Evolutionary conservation across 1,140 invertebrate species (phyloP).

Genomic region (Melitaea cinxia): DNA sequence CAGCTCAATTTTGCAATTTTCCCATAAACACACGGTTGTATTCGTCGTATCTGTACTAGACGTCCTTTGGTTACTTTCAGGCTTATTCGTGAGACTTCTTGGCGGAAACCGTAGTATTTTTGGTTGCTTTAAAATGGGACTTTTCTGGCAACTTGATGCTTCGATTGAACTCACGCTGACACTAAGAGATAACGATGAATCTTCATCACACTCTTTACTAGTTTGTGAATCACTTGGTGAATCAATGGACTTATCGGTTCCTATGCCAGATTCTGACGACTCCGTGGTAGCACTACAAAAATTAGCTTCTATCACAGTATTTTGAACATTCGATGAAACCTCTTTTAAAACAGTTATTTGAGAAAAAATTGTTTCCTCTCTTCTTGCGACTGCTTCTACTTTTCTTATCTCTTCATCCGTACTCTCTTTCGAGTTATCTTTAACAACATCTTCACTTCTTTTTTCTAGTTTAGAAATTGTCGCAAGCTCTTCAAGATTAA

Average conservation of each 20-base stretch:
- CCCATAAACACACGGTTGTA: constrained; percentile 88
- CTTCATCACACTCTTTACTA: constrained; percentile 79
- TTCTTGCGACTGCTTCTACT: constrained; percentile 68
- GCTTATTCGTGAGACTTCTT: constrained; percentile 51
- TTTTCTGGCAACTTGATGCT: constrained; percentile 71
- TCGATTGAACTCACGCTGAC: constrained; percentile 73
- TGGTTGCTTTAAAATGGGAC: constrained; percentile 88
- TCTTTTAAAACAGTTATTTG: constrained; percentile 77
- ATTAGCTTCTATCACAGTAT: constrained; percentile 73
- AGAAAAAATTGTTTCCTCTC: constrained; percentile 73
- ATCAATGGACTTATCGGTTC: constrained; percentile 76
- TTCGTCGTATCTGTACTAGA: constrained; percentile 64
- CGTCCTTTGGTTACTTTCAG: constrained; percentile 56
- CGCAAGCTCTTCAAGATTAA: constrained; percentile 57
- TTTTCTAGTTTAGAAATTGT: constrained; percentile 37
- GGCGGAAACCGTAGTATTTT: constrained; percentile 90
- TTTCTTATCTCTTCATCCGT: constrained; percentile 53
- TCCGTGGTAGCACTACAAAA: constrained; percentile 70
- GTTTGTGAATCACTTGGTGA: constrained; percentile 77
- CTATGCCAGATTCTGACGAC: constrained; percentile 75
- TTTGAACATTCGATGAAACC: constrained; percentile 72
- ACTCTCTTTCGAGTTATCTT: constrained; percentile 38
- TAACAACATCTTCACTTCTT: constrained; percentile 33
- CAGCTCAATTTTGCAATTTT: constrained; percentile 90
- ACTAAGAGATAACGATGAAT: constrained; percentile 74